Evolutionary conservation across 2,797 vertebrate species (phyloP).

Genomic region (Eptatretus atami): DNA sequence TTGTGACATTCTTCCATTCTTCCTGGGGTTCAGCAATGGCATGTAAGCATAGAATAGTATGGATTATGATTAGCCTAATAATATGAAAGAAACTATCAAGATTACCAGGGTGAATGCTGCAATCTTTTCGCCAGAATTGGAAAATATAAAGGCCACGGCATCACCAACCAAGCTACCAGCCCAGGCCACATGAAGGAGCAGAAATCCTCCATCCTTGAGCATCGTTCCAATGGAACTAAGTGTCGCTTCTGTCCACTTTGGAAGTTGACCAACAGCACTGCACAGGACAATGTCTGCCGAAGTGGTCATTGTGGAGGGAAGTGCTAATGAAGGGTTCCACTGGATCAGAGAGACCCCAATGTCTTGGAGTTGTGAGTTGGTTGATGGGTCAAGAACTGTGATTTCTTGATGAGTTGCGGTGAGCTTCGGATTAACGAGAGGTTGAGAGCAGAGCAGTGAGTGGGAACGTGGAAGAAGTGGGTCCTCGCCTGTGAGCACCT

Average conservation of each 20-base stretch:
- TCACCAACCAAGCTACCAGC: constrained; percentile 40
- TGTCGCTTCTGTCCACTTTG: constrained; percentile 13
- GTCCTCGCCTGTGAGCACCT: constrained; percentile 43
- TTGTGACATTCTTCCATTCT: constrained; percentile 39
- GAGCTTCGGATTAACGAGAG: constrained; percentile 41
- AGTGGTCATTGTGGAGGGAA: constrained; percentile 16
- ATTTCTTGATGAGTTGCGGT: constrained; percentile 22
- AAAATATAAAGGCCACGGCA: constrained; percentile 13
- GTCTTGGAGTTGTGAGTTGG: constrained; percentile 20
- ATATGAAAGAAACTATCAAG: neutral
- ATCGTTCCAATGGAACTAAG: constrained; percentile 21
- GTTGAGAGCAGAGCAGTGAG: constrained; percentile 32
- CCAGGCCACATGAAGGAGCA: constrained; percentile 48
- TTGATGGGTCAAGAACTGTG: constrained; percentile 17
- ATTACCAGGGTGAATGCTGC: neutral
- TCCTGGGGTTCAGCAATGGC: constrained; percentile 14
- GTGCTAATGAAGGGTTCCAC: constrained; percentile 31
- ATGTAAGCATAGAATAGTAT: neutral
- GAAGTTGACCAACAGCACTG: constrained; percentile 19
- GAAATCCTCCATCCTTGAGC: constrained; percentile 38
- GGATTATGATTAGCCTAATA: neutral
- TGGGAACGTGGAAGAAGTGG: constrained; percentile 30
- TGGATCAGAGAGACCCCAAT: constrained; percentile 15
- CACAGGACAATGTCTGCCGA: constrained; percentile 36
- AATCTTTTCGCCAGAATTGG: too few relatives aligned